Percentiles rank a stretch among this genome's conserved stretches.
These are phyloP conservation scores for Prunella fulvescens DNA, from an alignment of 2,113 vertebrate species.

Conservation along the genomic window DNA sequence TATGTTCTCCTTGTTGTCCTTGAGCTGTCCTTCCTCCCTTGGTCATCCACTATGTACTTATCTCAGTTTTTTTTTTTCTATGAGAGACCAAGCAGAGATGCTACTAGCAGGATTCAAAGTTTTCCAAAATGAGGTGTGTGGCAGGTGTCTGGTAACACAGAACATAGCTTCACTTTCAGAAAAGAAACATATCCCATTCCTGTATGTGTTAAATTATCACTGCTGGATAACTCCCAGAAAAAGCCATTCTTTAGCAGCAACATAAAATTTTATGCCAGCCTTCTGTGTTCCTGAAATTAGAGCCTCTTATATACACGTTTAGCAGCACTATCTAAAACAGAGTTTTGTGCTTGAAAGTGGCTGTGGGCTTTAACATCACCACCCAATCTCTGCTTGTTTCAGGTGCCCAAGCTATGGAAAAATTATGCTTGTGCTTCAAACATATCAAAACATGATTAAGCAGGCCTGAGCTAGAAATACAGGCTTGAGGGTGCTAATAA, in stretches of 20 bases:
- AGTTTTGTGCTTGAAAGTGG: rapidly evolving
- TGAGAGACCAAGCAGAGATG: neutral
- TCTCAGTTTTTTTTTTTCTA: neutral
- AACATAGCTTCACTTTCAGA: rapidly evolving
- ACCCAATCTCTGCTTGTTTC: neutral
- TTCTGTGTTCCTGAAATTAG: neutral
- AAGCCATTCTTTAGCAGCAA: neutral
- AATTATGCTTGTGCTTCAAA: neutral
- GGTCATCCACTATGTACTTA: neutral
- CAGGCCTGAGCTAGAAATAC: neutral
- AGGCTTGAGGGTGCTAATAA: too few species aligned
- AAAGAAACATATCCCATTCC: neutral
- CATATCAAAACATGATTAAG: rapidly evolving
- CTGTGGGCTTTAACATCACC: neutral
- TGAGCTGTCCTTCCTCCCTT: neutral
- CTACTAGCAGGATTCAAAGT: neutral
- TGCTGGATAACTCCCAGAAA: neutral
- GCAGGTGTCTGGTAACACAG: neutral
- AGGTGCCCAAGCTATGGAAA: neutral
- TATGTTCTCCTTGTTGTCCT: neutral
- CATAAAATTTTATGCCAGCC: neutral
- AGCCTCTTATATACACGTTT: rapidly evolving
- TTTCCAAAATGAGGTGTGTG: neutral
- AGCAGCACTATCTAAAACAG: neutral
- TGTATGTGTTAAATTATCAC: neutral